These are phyloP conservation scores for Macrocentrus cingulum DNA, from an alignment of 1,140 invertebrate species.

Conservation along the genomic window DNA sequence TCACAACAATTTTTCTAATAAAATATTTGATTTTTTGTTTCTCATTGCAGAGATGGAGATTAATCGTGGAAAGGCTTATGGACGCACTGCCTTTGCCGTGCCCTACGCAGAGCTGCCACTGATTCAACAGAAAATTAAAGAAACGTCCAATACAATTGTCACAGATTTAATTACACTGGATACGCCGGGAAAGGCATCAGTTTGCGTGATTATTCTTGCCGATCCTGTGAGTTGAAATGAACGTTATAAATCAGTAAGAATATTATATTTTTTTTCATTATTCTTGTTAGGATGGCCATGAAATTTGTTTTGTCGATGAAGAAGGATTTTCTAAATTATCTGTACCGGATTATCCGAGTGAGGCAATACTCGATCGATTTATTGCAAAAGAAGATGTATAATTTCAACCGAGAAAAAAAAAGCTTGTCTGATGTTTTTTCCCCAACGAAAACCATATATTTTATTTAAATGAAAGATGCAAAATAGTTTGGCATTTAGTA, in stretches of 20 bases:
- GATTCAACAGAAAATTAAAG: conserved; percentile 76
- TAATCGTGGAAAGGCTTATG: conserved; percentile 89
- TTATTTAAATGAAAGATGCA: no score
- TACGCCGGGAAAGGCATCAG: conserved; percentile 95
- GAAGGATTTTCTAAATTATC: conserved; percentile 90
- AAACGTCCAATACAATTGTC: conserved; percentile 75
- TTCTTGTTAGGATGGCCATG: conserved; percentile 84
- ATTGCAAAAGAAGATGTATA: conserved; percentile 81
- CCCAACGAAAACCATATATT: no score
- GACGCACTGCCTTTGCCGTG: conserved; percentile 91
- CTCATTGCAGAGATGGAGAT: conserved; percentile 63
- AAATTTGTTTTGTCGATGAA: conserved; percentile 98
- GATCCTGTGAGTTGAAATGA: conserved; percentile 72
- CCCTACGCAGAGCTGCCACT: conserved; percentile 73
- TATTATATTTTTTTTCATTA: no score
- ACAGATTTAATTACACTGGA: conserved; percentile 87
- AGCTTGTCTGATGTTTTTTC: no score
- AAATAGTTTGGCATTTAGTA: no score
- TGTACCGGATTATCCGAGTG: conserved; percentile 80
- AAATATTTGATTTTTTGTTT: conserved; percentile 1
- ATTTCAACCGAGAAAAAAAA: no score
- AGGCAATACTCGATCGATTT: conserved; percentile 76
- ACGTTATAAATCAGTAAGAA: conserved; percentile 5
- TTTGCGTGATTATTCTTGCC: conserved; percentile 91
- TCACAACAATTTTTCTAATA: background rate